phyloP scores from a whole-genome alignment of 1,140 invertebrate genomes.

The Drosophila jambulina region DNA sequence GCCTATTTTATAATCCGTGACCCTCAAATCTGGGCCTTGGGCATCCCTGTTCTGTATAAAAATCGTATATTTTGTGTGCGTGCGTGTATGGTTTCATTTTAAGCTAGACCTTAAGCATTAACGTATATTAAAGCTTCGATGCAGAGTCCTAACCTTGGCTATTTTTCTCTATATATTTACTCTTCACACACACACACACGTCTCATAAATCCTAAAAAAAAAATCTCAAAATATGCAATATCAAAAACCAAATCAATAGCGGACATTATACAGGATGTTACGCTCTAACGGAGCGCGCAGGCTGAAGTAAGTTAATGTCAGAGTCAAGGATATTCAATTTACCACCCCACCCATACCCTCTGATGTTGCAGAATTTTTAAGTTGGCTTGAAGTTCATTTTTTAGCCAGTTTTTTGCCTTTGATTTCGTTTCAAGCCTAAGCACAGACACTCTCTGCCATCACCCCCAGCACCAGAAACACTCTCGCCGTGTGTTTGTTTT shows the following conservation, averaged over 20 bases:
- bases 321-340: slow-evolving; percentile 40
- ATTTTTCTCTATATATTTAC: slow-evolving; percentile 33
- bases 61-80: neutral
- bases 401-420: slow-evolving; percentile 16
- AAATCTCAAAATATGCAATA: slow-evolving; percentile 19
- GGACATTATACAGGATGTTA: slow-evolving; percentile 85
- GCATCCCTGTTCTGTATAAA: neutral
- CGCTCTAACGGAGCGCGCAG: slow-evolving; percentile 85
- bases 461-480: slow-evolving; percentile 15
- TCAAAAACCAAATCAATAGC: slow-evolving; percentile 60
- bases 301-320: slow-evolving; percentile 81
- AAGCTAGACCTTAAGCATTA: slow-evolving; percentile 57
- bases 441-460: slow-evolving; percentile 4
- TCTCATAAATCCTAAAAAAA: slow-evolving; percentile 35
- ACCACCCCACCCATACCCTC: neutral
- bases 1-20: neutral
- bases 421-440: slow-evolving; percentile 20
- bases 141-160: slow-evolving; percentile 47
- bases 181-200: slow-evolving; percentile 37
- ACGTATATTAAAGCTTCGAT: slow-evolving; percentile 7
- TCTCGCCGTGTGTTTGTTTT: slow-evolving; percentile 42
- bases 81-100: slow-evolving; percentile 40
- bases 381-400: slow-evolving; percentile 38
- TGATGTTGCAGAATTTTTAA: slow-evolving; percentile 63
- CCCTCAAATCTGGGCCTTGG: neutral